These are phyloP conservation scores for Enteromius trimaculatus DNA, from an alignment of 2,797 vertebrate genomes.

Conservation along the genomic window DNA sequence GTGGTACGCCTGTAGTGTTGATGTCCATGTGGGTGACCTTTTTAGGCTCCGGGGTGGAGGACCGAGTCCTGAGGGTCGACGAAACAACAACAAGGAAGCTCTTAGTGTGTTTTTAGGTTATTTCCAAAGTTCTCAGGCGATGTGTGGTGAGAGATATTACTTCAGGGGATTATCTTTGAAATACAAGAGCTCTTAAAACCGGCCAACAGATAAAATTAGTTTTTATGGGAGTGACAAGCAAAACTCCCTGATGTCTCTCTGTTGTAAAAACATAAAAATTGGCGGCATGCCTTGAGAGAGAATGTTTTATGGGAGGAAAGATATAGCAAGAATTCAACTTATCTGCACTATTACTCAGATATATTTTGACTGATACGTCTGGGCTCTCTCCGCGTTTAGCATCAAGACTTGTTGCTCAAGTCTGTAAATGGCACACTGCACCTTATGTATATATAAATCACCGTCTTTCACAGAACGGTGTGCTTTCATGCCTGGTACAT, in stretches of 20 bases:
- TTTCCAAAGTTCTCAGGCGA: constrained; percentile 17
- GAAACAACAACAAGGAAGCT: constrained; percentile 11
- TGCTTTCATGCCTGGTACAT: constrained; percentile 12
- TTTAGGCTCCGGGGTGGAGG: background rate
- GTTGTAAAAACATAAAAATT: constrained; percentile 24
- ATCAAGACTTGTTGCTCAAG: constrained; percentile 4
- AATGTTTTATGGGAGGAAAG: constrained; percentile 37
- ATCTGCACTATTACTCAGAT: constrained; percentile 25
- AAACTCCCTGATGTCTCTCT: constrained; percentile 28
- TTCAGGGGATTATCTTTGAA: constrained; percentile 21
- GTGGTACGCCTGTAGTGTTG: background rate
- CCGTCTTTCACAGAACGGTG: constrained; percentile 13
- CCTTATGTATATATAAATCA: constrained; percentile 7
- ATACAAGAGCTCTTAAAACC: constrained; percentile 11
- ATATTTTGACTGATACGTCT: constrained; percentile 36
- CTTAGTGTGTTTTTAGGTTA: constrained; percentile 18
- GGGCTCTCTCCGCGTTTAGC: background rate
- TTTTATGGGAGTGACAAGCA: constrained; percentile 42
- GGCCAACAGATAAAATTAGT: constrained; percentile 40
- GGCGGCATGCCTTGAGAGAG: constrained; percentile 4
- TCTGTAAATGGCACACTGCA: constrained; percentile 9
- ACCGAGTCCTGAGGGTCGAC: background rate
- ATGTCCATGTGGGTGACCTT: constrained; percentile 20
- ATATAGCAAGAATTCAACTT: constrained; percentile 50
- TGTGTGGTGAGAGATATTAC: background rate